A percentile compares a stretch with the other conserved stretches of the same genome.
phyloP scores from a whole-genome alignment of 1,140 invertebrate genomes.

The Lithobius niger region DNA sequence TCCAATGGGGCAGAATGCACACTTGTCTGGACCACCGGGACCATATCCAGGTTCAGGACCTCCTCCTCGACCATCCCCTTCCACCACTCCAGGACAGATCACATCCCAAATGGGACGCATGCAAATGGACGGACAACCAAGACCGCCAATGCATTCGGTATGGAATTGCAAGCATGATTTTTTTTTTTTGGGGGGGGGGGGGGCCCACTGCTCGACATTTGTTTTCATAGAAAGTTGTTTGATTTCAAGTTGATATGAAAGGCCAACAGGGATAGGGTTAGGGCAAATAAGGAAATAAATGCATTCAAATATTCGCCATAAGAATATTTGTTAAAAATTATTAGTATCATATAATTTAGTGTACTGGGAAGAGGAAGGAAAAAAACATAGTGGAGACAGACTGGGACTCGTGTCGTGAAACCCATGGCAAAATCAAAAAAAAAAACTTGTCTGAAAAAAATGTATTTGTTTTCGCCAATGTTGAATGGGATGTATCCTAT shows the following conservation, averaged over 20 bases:
- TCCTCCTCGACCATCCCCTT: conserved; percentile 7
- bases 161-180: not conserved
- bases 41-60: conserved; percentile 9
- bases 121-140: conserved; percentile 21
- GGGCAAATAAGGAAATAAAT: not conserved
- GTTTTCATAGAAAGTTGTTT: not conserved
- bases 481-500: too few species aligned
- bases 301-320: not conserved
- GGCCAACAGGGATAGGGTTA: not conserved
- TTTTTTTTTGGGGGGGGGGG: not conserved
- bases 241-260: not conserved
- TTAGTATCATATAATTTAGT: too few species aligned
- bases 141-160: not conserved
- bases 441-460: too few species aligned
- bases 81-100: conserved; percentile 20
- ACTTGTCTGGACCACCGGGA: not conserved
- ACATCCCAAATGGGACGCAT: conserved; percentile 33
- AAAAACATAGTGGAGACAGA: too few species aligned
- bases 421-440: too few species aligned
- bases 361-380: too few species aligned
- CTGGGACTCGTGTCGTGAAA: too few species aligned
- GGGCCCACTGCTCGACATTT: not conserved
- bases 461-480: too few species aligned
- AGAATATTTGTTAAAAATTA: too few species aligned
- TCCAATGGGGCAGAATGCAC: conserved; percentile 6